Evolutionary conservation across 2,113 vertebrate species (phyloP).

Genomic region (Tetrax tetrax): DNA sequence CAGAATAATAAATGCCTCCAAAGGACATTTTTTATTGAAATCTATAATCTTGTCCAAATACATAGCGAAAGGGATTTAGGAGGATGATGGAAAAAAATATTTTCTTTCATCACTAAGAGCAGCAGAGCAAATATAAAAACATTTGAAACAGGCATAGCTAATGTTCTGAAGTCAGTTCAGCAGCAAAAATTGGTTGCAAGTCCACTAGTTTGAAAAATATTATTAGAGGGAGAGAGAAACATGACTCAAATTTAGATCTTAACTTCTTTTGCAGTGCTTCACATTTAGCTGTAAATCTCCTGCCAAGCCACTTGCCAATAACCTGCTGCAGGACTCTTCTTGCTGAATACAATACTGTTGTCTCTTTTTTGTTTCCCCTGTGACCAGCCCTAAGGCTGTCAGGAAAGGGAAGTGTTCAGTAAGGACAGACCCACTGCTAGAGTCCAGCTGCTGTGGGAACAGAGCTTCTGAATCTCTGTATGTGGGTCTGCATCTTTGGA

Average conservation of each 20-base stretch:
- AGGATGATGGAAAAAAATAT: background rate
- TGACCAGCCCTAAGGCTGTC: background rate
- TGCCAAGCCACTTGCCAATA: background rate
- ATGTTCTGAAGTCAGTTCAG: background rate
- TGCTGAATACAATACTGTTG: background rate
- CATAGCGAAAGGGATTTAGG: background rate
- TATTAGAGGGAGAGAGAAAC: background rate
- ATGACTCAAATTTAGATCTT: background rate
- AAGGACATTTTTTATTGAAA: background rate
- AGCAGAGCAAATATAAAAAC: background rate
- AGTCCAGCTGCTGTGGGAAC: background rate
- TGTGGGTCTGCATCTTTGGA: background rate
- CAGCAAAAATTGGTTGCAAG: background rate
- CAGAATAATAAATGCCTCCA: background rate
- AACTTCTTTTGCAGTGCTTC: background rate
- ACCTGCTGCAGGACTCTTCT: background rate
- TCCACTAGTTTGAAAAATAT: background rate
- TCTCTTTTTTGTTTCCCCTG: background rate
- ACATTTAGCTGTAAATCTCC: background rate
- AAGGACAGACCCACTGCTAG: background rate
- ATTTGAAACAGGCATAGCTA: background rate
- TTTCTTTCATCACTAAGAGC: background rate
- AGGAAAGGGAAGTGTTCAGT: background rate
- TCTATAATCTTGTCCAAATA: background rate
- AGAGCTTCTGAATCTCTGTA: background rate